Evolutionary conservation across 2,888 invertebrate genomes (phyloP), one percentile per base, ranked within the genome.

Genomic region (Chloromyia formosa): DNA sequence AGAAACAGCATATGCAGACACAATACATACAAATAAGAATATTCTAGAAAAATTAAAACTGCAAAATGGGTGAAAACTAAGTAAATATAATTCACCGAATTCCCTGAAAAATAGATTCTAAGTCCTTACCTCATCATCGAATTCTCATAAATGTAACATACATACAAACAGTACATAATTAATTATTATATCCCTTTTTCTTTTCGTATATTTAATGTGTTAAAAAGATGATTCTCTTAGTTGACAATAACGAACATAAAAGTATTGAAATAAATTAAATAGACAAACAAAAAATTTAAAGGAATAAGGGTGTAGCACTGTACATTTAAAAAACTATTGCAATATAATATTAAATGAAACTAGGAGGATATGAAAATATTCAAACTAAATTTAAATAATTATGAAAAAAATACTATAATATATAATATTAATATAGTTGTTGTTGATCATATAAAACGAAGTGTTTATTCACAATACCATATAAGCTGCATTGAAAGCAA

Each of bases 221-320:
- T 49, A 49, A 49, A 49, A 62, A 49, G 7, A 62, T 40, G 7
- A 16, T 27, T 62, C 49, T 42, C 66, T 66, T 66, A 66, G 66
- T 66, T 66, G 66, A 66, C 66, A 66, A 66, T 66, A 66, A 66
- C 45, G 45, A 49, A 10, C 12, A 2, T 7, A 49, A 62, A 66
- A 49, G 45, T 49, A 49, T 66, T 49, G n/a, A 66, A 66, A 18
- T 66, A 66, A 45, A 9, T 49, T 49, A 66, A 66, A 49, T 49
- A 49, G 53, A 53, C 1, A 10, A 16, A 16, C 16, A 16, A 56
- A 61, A n/a, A 16, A 66, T 66, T n/a, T n/a, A n/a, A n/a, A n/a
- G n/a, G n/a, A n/a, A 22, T 20, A 66, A 35, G 27, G 7, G 27
- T n/a, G n/a, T 12, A 40, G 20, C 49, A 9, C 20, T 49, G 45